Evolutionary conservation across 2,888 invertebrate species (phyloP), one percentile per base, ranked within the genome.

Genomic region (Eledone cirrhosa): DNA sequence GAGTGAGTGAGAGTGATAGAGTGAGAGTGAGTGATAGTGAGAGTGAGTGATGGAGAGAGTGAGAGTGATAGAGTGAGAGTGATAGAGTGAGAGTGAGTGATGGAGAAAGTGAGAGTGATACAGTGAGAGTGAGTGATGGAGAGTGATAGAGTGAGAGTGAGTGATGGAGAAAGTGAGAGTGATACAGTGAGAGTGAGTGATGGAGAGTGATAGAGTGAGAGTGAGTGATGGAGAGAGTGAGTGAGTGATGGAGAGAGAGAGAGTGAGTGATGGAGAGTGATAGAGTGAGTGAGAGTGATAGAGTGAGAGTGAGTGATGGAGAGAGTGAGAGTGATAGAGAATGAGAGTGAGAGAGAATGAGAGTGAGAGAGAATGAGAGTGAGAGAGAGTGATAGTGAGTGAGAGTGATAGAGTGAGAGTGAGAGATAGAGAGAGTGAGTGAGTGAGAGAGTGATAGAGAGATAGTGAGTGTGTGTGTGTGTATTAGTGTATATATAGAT

Each of bases 291-390:
- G 80, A 80, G 8, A 77, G 31, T 78, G 41, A 48, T 5, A 41
- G 41, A 41, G 27, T 5, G 14, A 19, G 1, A n/a, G n/a, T n/a
- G n/a, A 11, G 5, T 5, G 41, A 41, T 8, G 11, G 48, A 86
- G 69, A 19, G 89, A 89, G 83, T 19, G 80, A 80, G 8, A 77
- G 31, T 78, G 41, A 48, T n/a, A n/a, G 41, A 41, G 41, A 41
- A 33, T 5, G 14, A 19, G 1, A n/a, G n/a, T n/a, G n/a, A n/a
- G n/a, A n/a, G n/a, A n/a, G n/a, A n/a, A n/a, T n/a, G n/a, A n/a
- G n/a, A n/a, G n/a, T n/a, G n/a, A 41, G 48, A 86, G 69, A 19
- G 89, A 89, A 83, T 19, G 80, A 80, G 8, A 77, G 31, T 78
- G 41, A 48, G 41, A 41, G 41, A 41, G 27, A n/a, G n/a, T n/a